Percentiles rank a stretch among this genome's conserved stretches.
Evolutionary conservation across 2,113 vertebrate species (phyloP).

Genomic region (Brienomyrus longianalis): DNA sequence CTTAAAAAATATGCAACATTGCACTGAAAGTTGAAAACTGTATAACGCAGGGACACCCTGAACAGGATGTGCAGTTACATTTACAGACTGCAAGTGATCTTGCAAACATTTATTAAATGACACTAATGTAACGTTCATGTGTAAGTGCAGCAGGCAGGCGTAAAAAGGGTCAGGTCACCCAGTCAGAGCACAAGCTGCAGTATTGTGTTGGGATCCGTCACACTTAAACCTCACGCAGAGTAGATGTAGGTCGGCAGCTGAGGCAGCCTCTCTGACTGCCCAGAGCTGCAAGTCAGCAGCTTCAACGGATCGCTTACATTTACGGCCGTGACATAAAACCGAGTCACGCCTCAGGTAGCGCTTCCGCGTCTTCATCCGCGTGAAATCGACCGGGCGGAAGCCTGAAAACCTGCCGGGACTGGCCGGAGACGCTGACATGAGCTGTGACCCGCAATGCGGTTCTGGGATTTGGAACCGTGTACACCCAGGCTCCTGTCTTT

Average conservation of each 20-base stretch:
- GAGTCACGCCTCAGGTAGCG: background rate
- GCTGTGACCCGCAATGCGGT: background rate
- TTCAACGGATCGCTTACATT: background rate
- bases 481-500: background rate
- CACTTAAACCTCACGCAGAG: background rate
- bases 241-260: background rate
- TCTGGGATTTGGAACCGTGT: background rate
- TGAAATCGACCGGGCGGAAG: background rate
- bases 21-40: background rate
- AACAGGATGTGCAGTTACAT: background rate
- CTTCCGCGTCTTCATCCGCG: background rate
- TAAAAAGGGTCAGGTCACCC: background rate
- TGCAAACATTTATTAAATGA: background rate
- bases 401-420: background rate
- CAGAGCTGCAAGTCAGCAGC: background rate
- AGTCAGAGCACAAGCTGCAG: background rate
- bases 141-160: background rate
- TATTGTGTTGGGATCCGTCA: background rate
- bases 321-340: background rate
- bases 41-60: background rate
- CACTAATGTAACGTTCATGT: background rate
- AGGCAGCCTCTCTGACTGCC: background rate
- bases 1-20: background rate
- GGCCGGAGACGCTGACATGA: background rate
- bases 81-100: background rate